A percentile compares a stretch with the other conserved stretches of the same genome.
Evolutionary conservation across 2,888 invertebrate genomes (phyloP).

Genomic region (Eilema depressum): DNA sequence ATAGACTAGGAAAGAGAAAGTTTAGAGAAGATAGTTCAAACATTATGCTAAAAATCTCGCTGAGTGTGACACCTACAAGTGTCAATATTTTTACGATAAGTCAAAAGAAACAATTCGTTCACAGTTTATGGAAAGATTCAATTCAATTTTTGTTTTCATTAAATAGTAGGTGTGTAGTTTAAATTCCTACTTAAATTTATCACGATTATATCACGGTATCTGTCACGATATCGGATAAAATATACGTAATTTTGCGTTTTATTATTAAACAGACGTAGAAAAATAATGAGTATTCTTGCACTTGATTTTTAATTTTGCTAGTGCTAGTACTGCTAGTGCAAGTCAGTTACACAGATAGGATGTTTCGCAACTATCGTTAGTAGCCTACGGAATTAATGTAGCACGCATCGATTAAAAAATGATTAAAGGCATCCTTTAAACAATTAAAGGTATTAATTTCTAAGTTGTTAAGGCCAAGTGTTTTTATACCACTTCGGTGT

Average conservation of each 20-base stretch:
- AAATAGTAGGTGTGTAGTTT: no score
- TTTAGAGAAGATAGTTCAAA: no score
- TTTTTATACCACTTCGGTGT: no score
- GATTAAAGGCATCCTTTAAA: neutral
- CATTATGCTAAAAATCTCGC: no score
- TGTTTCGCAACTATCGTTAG: neutral
- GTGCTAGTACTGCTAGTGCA: neutral
- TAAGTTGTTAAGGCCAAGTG: neutral
- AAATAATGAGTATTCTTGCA: neutral
- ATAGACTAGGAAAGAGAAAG: no score
- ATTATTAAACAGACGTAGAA: neutral
- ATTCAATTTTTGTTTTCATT: no score
- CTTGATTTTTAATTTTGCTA: neutral
- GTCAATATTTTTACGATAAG: no score
- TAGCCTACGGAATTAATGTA: neutral
- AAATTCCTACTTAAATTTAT: no score
- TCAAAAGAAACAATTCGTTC: no score
- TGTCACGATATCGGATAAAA: neutral
- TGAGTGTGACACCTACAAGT: no score
- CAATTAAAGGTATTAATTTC: no score
- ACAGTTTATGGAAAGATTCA: no score
- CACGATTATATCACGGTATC: slow-evolving; percentile 14
- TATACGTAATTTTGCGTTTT: neutral
- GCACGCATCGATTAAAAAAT: neutral
- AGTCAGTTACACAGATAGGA: neutral